Evolutionary conservation across 2,113 vertebrate genomes (phyloP).

Genomic region (Myrmecobius fasciatus): DNA sequence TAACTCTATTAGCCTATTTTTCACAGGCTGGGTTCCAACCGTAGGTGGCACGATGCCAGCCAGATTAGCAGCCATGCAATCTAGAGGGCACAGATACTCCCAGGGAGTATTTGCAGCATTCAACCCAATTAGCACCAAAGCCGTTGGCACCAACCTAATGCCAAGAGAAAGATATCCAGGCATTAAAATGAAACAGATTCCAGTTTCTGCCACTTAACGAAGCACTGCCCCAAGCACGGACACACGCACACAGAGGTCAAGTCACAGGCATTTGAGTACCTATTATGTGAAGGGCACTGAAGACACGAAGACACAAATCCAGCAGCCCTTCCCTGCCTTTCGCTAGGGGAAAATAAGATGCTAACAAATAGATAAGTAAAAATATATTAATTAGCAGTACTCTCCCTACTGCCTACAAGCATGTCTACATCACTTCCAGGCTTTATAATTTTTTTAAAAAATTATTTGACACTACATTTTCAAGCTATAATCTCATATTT

Average conservation of each 20-base stretch:
- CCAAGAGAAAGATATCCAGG: background rate
- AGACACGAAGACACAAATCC: background rate
- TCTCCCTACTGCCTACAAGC: background rate
- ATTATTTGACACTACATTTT: background rate
- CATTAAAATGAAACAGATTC: background rate
- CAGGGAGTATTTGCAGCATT: background rate
- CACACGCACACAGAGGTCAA: background rate
- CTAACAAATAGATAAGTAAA: background rate
- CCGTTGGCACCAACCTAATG: background rate
- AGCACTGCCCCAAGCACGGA: background rate
- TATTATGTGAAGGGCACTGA: background rate
- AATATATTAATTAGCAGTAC: background rate
- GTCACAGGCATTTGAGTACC: background rate
- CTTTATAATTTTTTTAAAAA: background rate
- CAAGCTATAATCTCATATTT: background rate
- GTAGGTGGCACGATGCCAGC: background rate
- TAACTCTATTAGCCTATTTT: background rate
- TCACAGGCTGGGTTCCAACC: background rate
- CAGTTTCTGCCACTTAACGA: background rate
- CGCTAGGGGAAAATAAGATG: background rate
- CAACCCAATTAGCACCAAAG: conserved; percentile 1
- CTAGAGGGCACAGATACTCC: background rate
- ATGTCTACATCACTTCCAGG: background rate
- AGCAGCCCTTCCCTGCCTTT: background rate
- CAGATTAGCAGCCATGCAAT: background rate